Evolutionary conservation across 2,888 invertebrate genomes (phyloP), one percentile per base, ranked within the genome.

Genomic region (Thera obeliscata): DNA sequence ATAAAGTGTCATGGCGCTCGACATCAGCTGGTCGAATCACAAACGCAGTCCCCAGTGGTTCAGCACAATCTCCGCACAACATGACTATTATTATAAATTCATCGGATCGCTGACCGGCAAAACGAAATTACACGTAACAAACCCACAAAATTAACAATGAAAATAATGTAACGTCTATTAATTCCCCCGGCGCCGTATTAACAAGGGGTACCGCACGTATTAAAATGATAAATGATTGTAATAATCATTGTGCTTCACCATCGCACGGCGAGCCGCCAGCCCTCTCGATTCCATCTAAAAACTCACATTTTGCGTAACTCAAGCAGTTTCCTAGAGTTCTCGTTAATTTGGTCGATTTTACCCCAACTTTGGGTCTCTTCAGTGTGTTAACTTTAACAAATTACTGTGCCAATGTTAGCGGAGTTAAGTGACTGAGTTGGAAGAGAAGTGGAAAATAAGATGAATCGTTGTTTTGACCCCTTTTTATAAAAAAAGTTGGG

Each of bases 151-250:
- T 91, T 88, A 87, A 86, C 89, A 88, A 86, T 87, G 88, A 89
- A 91, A 91, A 90, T 90, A 90, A 90, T 88, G 86, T 86, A 83
- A 87, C 83, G 80, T 86, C 88, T 91, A 90, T 91, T 91, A 89
- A 91, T 91, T 87, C 90, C 87, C 88, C 82, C 81, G 86, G 83
- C 89, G 89, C 81, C 81, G 85, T 86, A 89, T 89, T 91, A 91
- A 90, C 90, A 86, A 84, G 86, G 87, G 90, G 90, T 85, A 86
- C 82, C 82, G 79, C 81, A 85, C 90, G 87, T 90, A 91, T 92
- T 91, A 91, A 91, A 92, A 91, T 92, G 91, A 92, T 90, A 91
- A 91, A 92, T 91, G 87, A 84, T 85, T 83, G 86, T 87, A 89
- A 91, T 91, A 88, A 91, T 89, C 86, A 86, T 89, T 87, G 79